Base-by-base conservation (phyloP, 2,113 vertebrate species). In the Vanacampus margaritifer region DNA sequence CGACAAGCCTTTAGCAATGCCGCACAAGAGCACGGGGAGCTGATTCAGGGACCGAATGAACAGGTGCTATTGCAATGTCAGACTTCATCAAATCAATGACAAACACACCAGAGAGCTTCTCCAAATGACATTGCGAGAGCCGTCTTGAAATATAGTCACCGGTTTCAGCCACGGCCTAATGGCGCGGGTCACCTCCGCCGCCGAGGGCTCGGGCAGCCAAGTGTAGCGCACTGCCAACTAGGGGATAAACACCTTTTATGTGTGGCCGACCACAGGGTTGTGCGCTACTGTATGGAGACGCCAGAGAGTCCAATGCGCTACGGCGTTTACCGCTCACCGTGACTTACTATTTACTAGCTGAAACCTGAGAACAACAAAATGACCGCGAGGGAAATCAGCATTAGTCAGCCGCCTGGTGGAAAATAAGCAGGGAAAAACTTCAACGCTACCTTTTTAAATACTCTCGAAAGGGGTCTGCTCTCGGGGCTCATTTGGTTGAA, bases 241-340 rank as follows among this genome's bases (percentile, higher is more conserved):
- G 51, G 62, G 74, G 78, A 83, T 83, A 76, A 79, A 82, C 83
- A 78, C 81, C 70, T 80, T 79, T 64, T 75, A 68, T 59, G 72
- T 58, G 76, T 13, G 23, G 50, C 11, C 6, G 57, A 84, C 83
- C 79, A 87, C 79, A 84, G 36, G 58, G 35, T 60, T 4, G 9
- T 13, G 11, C 9, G 35, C 58, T 61, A 39, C 36, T 23, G 58
- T 26, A 23, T 54, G 4, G 12, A 51, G 48, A 51, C 10, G 9
- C 48, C 46, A 74, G 43, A 21, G 43, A 24, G 41, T 32, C 61
- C 51, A 11, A 24, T 26, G 23, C 11, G 8, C 4, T n/a, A 78
- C 67, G 66, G 71, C 73, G 70, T 78, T n/a, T 62, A 64, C 53
- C 57, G 37, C 58, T 69, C 57, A 6, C 64, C 68, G 67, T 76